Evolutionary conservation across 2,888 invertebrate genomes (phyloP), one percentile per base, ranked within the genome.

Genomic region (Nowickia ferox): DNA sequence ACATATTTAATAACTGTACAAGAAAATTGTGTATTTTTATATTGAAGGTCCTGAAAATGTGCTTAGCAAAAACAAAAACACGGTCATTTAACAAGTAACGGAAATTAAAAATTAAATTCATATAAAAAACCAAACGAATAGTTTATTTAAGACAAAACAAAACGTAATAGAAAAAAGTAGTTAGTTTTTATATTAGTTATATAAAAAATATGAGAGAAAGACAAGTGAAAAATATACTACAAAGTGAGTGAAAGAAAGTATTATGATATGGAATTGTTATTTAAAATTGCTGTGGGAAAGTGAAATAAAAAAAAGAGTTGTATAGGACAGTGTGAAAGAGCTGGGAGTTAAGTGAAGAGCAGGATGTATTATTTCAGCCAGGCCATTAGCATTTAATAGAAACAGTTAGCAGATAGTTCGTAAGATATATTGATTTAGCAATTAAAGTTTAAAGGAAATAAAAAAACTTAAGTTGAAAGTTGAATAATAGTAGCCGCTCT

Each of bases 161-260:
- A 55, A 65, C 6, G 30, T 30, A 1, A 30, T 30, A 30, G 30
- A 30, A 5, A 30, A 30, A 19, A 53, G 51, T 59, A 51, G 15
- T 38, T 65, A 38, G 17, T 51, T 74, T 5, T 22, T 57, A 19
- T 51, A 66, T 59, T 69, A 72, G 17, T 61, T 51, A 42, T 44
- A 74, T 15, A 40, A 38, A 22, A 38, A 51, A n/a, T 30, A 5
- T 66, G 66, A 22, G 13, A 65, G 68, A 13, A 78, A 51, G 42
- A 44, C 40, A 22, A 78, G 69, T 44, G 63, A 86, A 76, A 81
- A 78, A 79, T 68, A 72, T 74, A 17, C 72, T 74, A 80, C 72
- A 74, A 74, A 81, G 66, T 74, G 74, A 59, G 55, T 46, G 59
- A 59, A 22, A 42, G 59, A 59, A 51, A 46, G 38, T 46, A 46